Base-by-base conservation (phyloP, 2,888 invertebrate species). In the Eupithecia subumbrata region DNA sequence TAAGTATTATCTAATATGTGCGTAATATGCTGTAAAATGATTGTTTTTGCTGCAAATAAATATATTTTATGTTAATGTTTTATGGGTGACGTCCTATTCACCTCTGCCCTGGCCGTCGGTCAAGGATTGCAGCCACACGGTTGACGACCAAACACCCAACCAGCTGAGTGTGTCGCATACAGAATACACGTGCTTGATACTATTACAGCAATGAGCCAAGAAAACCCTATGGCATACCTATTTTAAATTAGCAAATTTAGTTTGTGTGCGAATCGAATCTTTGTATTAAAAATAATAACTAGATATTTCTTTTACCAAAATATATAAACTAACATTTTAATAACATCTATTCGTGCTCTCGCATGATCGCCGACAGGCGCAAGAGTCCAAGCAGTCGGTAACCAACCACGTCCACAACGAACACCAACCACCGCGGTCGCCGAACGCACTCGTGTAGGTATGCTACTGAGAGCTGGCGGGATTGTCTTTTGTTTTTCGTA, bases 331-430 rank as follows among this genome's bases (percentile, higher is more conserved):
- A 48, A 48, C 48, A n/a, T n/a, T 52, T 52, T 8, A 52, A 52
- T 52, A 52, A 52, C 48, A 52, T 9, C 5, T 45, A 18, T 45
- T 45, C 45, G 7, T 45, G 45, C 18, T n/a, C 18, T 52, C 52
- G 52, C n/a, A 52, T 52, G n/a, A 52, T 52, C 52, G n/a, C n/a
- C 8, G 52, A 52, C 52, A n/a, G 52, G 52, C 52, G 52, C 52
- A 52, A 18, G n/a, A 7, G 0, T 9, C 52, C 52, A n/a, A 7
- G 52, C 52, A 7, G 52, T n/a, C 8, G n/a, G 43, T 43, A 43
- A 43, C 52, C 52, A 43, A 43, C 52, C 52, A n/a, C n/a, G n/a
- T n/a, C 48, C 52, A 52, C 52, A 52, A n/a, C 8, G 52, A n/a
- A n/a, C n/a, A 52, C 52, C 52, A 52, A 52, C n/a, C 52, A 52